A percentile compares a stretch with the other conserved stretches of the same genome.
Evolutionary conservation across 1,140 invertebrate species (phyloP).

Genomic region (Drosophila orosa): DNA sequence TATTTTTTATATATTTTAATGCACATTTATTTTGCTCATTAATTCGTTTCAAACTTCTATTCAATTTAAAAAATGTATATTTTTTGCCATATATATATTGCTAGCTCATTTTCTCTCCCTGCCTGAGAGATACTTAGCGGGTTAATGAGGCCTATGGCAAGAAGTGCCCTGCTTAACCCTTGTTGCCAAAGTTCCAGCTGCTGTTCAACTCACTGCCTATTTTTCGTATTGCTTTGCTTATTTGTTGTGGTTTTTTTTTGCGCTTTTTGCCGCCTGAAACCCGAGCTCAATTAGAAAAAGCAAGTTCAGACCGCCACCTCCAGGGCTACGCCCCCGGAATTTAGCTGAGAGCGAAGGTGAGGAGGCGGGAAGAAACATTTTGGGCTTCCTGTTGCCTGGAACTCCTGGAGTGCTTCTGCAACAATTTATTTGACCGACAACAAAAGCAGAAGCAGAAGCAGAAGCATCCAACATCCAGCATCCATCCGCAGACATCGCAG

Average conservation of each 20-base stretch:
- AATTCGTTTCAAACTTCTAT: too few relatives aligned
- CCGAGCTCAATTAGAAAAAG: constrained; percentile 73
- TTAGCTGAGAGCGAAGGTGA: not conserved
- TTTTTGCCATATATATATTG: too few relatives aligned
- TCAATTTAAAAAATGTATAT: too few relatives aligned
- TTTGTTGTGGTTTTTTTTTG: too few relatives aligned
- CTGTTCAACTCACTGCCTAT: not conserved
- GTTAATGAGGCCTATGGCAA: constrained; percentile 35
- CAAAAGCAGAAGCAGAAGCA: constrained; percentile 29
- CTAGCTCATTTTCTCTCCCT: not conserved
- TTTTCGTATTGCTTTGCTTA: not conserved
- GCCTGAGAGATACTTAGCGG: not conserved
- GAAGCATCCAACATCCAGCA: not conserved
- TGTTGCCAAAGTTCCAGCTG: not conserved
- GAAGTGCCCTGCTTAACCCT: constrained; percentile 37
- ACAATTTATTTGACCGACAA: constrained; percentile 68
- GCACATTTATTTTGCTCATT: too few relatives aligned
- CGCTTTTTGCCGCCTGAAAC: constrained; percentile 39
- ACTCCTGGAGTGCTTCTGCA: constrained; percentile 37
- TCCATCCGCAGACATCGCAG: constrained; percentile 6
- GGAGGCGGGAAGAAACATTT: not conserved
- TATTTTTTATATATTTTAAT: too few relatives aligned
- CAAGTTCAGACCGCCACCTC: constrained; percentile 30
- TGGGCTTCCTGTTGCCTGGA: constrained; percentile 45
- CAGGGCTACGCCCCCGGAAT: not conserved